Evolutionary conservation across 2,797 vertebrate species (phyloP).

Genomic region (Phrynocephalus forsythii): DNA sequence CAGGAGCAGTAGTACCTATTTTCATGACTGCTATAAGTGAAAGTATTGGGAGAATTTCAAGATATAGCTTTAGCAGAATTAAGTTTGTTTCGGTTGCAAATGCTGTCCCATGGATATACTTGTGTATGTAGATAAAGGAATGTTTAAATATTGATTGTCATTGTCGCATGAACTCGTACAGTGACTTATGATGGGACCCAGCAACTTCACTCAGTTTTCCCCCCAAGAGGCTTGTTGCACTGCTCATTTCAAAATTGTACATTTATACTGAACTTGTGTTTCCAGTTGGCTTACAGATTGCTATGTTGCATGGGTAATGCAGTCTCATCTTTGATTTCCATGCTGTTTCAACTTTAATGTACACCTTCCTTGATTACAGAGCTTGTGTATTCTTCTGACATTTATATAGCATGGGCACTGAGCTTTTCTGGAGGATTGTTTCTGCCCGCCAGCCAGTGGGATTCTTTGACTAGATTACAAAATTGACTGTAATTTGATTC

Average conservation of each 20-base stretch:
- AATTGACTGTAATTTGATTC: background rate
- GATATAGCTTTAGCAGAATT: background rate
- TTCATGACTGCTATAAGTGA: slow-evolving; percentile 12
- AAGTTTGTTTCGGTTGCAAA: slow-evolving; percentile 44
- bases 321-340: slow-evolving; percentile 35
- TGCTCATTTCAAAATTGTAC: slow-evolving; percentile 35
- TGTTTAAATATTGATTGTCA: slow-evolving; percentile 62
- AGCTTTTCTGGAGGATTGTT: background rate
- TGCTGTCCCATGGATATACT: slow-evolving; percentile 66
- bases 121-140: slow-evolving; percentile 63
- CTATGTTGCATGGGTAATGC: slow-evolving; percentile 44
- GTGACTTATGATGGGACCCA: slow-evolving; percentile 31
- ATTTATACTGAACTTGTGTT: slow-evolving; percentile 36
- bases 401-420: slow-evolving; percentile 6
- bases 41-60: slow-evolving; percentile 15
- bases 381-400: slow-evolving; percentile 7
- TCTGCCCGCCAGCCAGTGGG: background rate
- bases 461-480: background rate
- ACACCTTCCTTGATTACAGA: slow-evolving; percentile 38
- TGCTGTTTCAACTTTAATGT: slow-evolving; percentile 36
- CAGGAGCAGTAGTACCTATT: slow-evolving; percentile 30
- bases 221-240: slow-evolving; percentile 17
- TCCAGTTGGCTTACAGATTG: slow-evolving; percentile 33
- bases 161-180: slow-evolving; percentile 40
- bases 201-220: slow-evolving; percentile 30